Percentiles rank a stretch among this genome's conserved stretches.
phyloP scores from a whole-genome alignment of 2,113 vertebrate genomes.

The Cinclus cinclus region DNA sequence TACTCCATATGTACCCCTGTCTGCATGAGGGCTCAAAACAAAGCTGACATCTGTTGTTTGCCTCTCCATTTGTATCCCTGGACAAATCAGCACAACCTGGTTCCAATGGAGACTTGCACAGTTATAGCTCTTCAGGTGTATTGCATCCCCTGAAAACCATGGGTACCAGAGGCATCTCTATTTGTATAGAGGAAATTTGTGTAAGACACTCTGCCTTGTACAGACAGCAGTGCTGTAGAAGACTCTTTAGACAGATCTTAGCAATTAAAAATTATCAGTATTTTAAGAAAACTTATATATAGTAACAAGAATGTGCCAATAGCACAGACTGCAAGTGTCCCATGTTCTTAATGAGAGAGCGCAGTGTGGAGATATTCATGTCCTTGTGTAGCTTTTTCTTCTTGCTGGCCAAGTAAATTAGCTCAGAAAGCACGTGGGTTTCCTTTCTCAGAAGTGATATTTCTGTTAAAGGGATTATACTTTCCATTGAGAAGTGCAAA shows the following conservation, averaged over 20 bases:
- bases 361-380: rapidly evolving
- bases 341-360: neutral
- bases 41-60: neutral
- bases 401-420: neutral
- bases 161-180: neutral
- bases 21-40: neutral
- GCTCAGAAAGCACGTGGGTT: neutral
- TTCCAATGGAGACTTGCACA: rapidly evolving
- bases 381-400: neutral
- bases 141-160: neutral
- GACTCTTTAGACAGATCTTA: neutral
- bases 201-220: neutral
- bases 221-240: neutral
- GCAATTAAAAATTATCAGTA: neutral
- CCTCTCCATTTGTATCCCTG: neutral
- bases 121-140: neutral
- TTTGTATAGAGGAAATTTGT: neutral
- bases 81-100: neutral
- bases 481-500: neutral
- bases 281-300: neutral
- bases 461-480: neutral
- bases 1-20: neutral
- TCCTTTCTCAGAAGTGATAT: neutral
- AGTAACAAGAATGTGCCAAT: neutral
- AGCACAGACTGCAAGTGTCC: neutral